Evolutionary conservation across 2,888 invertebrate species (phyloP), one percentile per base, ranked within the genome.

Genomic region (Phania funesta): DNA sequence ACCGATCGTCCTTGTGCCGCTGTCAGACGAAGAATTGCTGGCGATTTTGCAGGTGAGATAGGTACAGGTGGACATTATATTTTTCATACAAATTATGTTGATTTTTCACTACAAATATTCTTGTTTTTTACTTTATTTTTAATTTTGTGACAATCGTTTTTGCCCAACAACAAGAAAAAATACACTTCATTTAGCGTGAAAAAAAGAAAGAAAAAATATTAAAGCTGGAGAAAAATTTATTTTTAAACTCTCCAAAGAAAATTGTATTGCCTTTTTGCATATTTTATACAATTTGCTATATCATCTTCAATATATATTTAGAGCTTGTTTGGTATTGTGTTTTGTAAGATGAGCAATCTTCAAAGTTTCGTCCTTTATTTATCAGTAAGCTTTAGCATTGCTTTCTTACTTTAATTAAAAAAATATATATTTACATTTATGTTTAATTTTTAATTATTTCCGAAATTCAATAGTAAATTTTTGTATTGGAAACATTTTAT

Each of bases 1-100:
- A 94, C 95, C 67, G 95, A 95, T 89, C 92, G 96, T 86, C 96
- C 97, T 1, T 97, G 97, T 91, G 93, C 95, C 81, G 96, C 96
- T 60, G 94, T 96, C 80, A 95, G 95, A 87, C 94, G 95, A 90
- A 94, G 94, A 93, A 95, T 94, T 88, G 94, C 93, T 82, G 93
- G 93, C 86, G 94, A 94, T 88, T 92, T 94, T 87, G 91, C 93
- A 88, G 94, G 94, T 94, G 91, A 90, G 90, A 90, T 90, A 90
- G 90, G 90, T 90, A 90, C 89, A 90, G 89, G 89, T 88, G 87
- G 89, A 89, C 82, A 88, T 89, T 89, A 80, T 82, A 82, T 83
- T 83, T 84, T 24, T 88, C 87, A 74, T 83, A 77, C 62, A 65
- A 71, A 54, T 77, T 75, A n/a, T 64, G 9, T 62, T 81, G 44